Conservation (phyloP, 2,113 vertebrate species). For the Corvus moneduloides region DNA sequence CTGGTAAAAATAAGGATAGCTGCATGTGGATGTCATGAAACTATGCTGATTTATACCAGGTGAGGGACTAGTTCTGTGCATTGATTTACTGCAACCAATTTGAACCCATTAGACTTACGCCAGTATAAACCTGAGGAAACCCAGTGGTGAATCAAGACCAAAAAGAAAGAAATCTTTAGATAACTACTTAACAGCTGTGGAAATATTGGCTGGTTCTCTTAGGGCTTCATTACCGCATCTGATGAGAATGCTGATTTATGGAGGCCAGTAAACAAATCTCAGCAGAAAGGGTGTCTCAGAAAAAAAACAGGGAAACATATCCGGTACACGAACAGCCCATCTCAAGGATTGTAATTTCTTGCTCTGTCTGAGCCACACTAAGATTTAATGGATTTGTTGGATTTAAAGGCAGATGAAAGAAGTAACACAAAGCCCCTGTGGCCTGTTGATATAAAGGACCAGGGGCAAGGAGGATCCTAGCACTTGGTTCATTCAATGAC, state of each 20-base stretch:
- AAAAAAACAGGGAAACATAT: not conserved
- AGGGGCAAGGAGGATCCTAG: slow-evolving; percentile 45
- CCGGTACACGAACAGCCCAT: not conserved
- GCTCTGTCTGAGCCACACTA: not conserved
- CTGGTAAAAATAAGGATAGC: not conserved
- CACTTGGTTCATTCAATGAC: slow-evolving; percentile 54
- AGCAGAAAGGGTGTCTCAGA: not conserved
- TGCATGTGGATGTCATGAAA: not conserved
- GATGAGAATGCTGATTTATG: slow-evolving; percentile 56
- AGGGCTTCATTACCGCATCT: slow-evolving; percentile 43
- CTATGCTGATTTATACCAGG: slow-evolving; percentile 16
- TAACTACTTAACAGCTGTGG: not conserved
- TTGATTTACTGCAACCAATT: slow-evolving; percentile 43
- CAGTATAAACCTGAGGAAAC: slow-evolving; percentile 31
- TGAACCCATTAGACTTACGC: slow-evolving; percentile 37
- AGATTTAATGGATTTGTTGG: slow-evolving; percentile 15
- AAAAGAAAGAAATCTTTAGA: slow-evolving; percentile 37
- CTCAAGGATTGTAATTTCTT: not conserved
- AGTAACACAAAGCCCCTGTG: slow-evolving; percentile 17
- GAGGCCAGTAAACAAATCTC: slow-evolving; percentile 35
- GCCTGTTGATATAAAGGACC: slow-evolving; percentile 52
- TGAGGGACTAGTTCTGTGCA: not conserved
- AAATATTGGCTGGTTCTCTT: not conserved
- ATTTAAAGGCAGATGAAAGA: slow-evolving; percentile 42
- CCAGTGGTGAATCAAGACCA: slow-evolving; percentile 12